These are phyloP conservation scores for Allophyes oxyacanthae DNA, from an alignment of 2,888 invertebrate species.

Conservation along the genomic window DNA sequence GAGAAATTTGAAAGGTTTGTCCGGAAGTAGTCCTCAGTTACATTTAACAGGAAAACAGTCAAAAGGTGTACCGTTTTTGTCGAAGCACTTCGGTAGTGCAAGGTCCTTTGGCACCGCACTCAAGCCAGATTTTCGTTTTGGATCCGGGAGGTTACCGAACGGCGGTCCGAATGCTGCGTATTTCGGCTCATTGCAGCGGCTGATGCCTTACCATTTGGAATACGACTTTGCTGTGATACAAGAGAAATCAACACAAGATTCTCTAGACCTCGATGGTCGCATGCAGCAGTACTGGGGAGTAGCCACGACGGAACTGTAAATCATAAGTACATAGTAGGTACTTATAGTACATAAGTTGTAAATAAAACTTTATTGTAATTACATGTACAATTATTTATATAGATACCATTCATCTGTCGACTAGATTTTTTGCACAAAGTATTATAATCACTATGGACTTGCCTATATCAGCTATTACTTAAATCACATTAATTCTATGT, in stretches of 20 bases:
- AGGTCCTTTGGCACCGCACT: conserved; percentile 92
- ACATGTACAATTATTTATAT: conserved; percentile 78
- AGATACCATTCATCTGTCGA: conserved; percentile 85
- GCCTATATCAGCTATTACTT: conserved; percentile 69
- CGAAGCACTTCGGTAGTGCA: conserved; percentile 94
- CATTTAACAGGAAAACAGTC: conserved; percentile 81
- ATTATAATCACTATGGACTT: conserved; percentile 83
- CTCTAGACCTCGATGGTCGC: conserved; percentile 93
- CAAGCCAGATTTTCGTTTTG: conserved; percentile 89
- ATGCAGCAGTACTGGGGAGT: conserved; percentile 98
- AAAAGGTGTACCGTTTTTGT: conserved; percentile 89
- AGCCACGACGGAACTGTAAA: conserved; percentile 94
- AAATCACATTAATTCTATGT: conserved; percentile 58
- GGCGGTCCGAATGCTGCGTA: conserved; percentile 96
- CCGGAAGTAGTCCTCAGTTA: conserved; percentile 92
- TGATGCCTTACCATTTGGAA: conserved; percentile 95
- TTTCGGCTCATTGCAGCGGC: conserved; percentile 94
- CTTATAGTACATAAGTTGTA: conserved; percentile 66
- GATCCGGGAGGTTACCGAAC: conserved; percentile 90
- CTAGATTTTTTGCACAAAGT: conserved; percentile 88
- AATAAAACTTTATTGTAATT: conserved; percentile 82
- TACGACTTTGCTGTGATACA: conserved; percentile 95
- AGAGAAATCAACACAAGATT: conserved; percentile 93
- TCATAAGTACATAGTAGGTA: conserved; percentile 18
- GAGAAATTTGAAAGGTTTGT: conserved; percentile 90